Evolutionary conservation across 1,140 invertebrate genomes (phyloP).

Genomic region (Brachystomella parvula): DNA sequence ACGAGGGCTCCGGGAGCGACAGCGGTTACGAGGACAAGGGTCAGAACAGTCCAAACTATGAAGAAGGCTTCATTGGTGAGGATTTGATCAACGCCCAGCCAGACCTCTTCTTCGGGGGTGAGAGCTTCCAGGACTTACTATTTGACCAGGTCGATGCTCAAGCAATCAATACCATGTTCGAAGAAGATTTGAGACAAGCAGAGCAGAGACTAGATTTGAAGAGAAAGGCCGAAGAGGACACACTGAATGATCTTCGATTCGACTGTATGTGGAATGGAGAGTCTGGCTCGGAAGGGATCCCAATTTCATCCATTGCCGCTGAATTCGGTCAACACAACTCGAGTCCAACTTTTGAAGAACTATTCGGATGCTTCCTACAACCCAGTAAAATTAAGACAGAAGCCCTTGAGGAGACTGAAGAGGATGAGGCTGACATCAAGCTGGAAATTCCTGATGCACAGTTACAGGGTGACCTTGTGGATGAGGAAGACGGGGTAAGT

Average conservation of each 20-base stretch:
- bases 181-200: background rate
- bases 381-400: background rate
- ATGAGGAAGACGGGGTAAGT: slow-evolving; percentile 1
- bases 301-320: background rate
- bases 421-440: background rate
- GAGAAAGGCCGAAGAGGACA: no score
- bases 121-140: background rate
- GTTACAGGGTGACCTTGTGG: background rate
- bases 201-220: slow-evolving; percentile 3
- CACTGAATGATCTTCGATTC: no score
- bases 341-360: slow-evolving; percentile 3
- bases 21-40: background rate
- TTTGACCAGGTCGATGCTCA: background rate
- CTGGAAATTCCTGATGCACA: background rate
- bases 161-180: background rate
- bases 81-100: background rate
- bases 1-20: background rate
- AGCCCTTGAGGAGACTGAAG: no score
- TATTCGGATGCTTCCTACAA: background rate
- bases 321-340: no score
- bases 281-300: background rate
- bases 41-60: background rate
- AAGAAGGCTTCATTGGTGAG: slow-evolving; percentile 14
- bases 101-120: background rate
- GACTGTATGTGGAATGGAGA: slow-evolving; percentile 36